Evolutionary conservation across 2,797 vertebrate genomes (phyloP).

Genomic region (Astyanax mexicanus): DNA sequence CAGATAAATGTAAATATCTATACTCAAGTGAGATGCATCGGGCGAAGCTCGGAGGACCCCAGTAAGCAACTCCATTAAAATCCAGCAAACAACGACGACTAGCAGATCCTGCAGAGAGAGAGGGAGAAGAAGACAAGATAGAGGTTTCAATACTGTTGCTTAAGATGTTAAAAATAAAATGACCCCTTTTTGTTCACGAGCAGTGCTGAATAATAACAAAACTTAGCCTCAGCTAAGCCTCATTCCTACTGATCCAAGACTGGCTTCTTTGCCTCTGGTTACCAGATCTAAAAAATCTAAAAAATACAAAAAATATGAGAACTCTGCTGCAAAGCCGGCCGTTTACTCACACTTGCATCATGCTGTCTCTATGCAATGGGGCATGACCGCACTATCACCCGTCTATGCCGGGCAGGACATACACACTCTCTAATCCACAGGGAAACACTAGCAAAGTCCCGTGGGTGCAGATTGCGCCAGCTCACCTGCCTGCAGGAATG

Average conservation of each 20-base stretch:
- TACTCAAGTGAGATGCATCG: constrained; percentile 97
- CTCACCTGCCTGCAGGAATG: background rate
- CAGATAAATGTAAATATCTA: constrained; percentile 96
- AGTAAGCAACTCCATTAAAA: constrained; percentile 95
- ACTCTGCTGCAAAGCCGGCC: constrained; percentile 26
- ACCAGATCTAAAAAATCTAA: background rate
- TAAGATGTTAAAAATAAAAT: constrained; percentile 20
- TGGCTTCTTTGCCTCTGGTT: constrained; percentile 8
- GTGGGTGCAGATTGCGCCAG: background rate
- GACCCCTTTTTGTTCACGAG: constrained; percentile 10
- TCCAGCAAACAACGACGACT: constrained; percentile 98
- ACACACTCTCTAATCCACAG: constrained; percentile 19
- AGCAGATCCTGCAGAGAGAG: constrained; percentile 85
- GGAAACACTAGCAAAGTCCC: constrained; percentile 24
- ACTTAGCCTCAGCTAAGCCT: no score
- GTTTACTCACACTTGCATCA: constrained; percentile 60
- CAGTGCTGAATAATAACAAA: constrained; percentile 1
- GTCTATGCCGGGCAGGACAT: constrained; percentile 23
- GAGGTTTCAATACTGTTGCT: constrained; percentile 23
- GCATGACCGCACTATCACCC: constrained; percentile 40
- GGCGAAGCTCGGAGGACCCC: constrained; percentile 98
- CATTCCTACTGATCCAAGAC: constrained; percentile 9
- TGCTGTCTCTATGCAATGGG: constrained; percentile 37
- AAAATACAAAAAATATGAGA: constrained; percentile 19
- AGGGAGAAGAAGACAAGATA: background rate